Evolutionary conservation across 2,113 vertebrate species (phyloP), one percentile per base, ranked within the genome.

Genomic region (Myodes glareolus): DNA sequence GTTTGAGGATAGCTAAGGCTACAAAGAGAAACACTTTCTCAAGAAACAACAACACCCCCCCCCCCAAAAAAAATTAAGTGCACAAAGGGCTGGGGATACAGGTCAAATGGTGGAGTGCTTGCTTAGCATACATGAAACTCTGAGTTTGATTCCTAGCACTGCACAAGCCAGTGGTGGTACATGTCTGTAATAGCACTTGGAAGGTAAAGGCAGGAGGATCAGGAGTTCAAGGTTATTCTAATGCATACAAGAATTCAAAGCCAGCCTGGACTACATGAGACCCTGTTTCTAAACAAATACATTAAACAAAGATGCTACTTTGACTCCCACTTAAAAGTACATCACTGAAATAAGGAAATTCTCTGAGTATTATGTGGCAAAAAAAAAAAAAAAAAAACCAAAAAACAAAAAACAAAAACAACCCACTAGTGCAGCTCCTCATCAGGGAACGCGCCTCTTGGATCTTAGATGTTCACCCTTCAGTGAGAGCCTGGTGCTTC

Each of bases 261-360:
- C 31, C 31, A 68, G 63, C 63, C 84, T 47, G 42, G 84, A 42
- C 61, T 86, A 45, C 23, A 33, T 36, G 61, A 86, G 61, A 86
- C 39, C 39, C 23, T 67, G 16, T 29, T 67, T 86, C 63, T 68
- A 67, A 68, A 36, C 84, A 68, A 61, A 29, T 33, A 21, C 63
- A 47, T 67, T 29, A 47, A 33, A 67, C 52, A 68, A 72, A 88
- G 68, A 14, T 75, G 52, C 52, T 33, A 42, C n/a, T 33, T 68
- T 88, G n/a, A 87, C 9, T 33, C 80, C 3, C 33, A 77, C 31
- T 47, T 95, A 39, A 88, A 90, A 94, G 36, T 17, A 65, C 1
- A 86, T 7, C 75, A 97, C 92, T 93, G 58, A 91, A 95, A 84
- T 94, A 94, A 94, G 23, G 19, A 91, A 58, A 93, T 94, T 96